Percentiles rank a stretch among this genome's conserved stretches.
These are phyloP conservation scores for Tadarida brasiliensis DNA, from an alignment of 2,797 vertebrate genomes.

Conservation along the genomic window DNA sequence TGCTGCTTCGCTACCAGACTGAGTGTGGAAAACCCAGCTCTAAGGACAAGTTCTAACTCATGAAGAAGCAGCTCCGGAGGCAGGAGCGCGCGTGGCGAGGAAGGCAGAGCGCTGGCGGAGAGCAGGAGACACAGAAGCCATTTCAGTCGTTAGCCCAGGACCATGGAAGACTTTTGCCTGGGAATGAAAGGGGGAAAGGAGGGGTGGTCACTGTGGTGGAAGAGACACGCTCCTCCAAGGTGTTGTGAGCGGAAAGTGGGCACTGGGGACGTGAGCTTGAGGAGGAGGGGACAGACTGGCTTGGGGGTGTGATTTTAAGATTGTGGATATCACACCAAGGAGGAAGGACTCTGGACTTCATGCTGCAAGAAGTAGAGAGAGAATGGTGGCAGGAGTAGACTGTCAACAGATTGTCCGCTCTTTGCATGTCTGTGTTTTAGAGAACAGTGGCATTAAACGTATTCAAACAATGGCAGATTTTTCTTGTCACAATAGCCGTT, in stretches of 20 bases:
- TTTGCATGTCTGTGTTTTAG: neutral
- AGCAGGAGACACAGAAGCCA: neutral
- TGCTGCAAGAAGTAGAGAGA: neutral
- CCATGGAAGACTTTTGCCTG: neutral
- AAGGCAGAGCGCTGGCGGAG: neutral
- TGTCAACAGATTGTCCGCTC: neutral
- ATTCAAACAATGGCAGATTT: neutral
- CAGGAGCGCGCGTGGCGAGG: neutral
- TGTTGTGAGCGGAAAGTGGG: neutral
- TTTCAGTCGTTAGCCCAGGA: neutral
- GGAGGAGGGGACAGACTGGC: neutral
- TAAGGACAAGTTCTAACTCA: neutral
- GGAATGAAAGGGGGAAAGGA: neutral
- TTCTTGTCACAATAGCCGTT: neutral
- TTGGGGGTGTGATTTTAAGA: neutral
- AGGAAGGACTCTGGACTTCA: neutral
- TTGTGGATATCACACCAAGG: neutral
- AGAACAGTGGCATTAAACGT: neutral
- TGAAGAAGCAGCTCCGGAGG: neutral
- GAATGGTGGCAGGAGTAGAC: neutral
- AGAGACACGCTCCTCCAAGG: neutral
- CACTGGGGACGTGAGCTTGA: neutral
- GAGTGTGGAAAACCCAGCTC: neutral
- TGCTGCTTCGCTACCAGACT: neutral
- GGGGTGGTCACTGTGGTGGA: neutral